A percentile compares a stretch with the other conserved stretches of the same genome.
Evolutionary conservation across 2,888 invertebrate genomes (phyloP).

Genomic region (Heliconius cydno): DNA sequence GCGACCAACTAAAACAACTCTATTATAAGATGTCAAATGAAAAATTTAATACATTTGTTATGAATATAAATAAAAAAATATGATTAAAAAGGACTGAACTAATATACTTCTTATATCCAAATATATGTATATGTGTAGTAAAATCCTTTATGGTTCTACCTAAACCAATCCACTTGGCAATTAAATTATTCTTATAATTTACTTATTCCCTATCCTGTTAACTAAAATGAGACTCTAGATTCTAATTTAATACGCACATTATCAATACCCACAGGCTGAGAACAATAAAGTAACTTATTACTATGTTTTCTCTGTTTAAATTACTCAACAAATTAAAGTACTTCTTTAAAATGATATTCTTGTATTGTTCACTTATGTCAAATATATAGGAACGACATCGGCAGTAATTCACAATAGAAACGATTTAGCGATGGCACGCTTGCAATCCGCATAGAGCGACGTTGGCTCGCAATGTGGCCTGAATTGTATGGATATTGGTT

Average conservation of each 20-base stretch:
- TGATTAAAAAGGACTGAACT: too few relatives aligned
- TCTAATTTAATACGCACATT: too few relatives aligned
- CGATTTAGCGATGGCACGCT: constrained; percentile 52
- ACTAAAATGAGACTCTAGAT: too few relatives aligned
- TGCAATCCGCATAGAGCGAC: constrained; percentile 54
- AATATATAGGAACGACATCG: constrained; percentile 16
- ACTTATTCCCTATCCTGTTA: neutral
- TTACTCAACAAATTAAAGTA: neutral
- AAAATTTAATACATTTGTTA: neutral
- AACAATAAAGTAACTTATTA: neutral
- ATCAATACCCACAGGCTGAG: neutral
- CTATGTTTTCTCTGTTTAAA: neutral
- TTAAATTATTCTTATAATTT: too few relatives aligned
- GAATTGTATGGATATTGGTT: constrained; percentile 53
- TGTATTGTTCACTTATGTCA: neutral
- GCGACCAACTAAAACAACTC: constrained; percentile 42
- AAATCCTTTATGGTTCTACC: too few relatives aligned
- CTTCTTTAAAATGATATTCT: neutral
- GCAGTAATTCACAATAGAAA: constrained; percentile 35
- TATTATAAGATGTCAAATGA: constrained; percentile 12
- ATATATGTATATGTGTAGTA: too few relatives aligned
- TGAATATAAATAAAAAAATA: neutral
- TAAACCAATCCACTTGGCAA: too few relatives aligned
- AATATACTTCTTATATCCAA: too few relatives aligned
- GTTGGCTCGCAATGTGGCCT: constrained; percentile 55